phyloP scores from a whole-genome alignment of 2,888 invertebrate genomes.

The Mactromeris polynyma region DNA sequence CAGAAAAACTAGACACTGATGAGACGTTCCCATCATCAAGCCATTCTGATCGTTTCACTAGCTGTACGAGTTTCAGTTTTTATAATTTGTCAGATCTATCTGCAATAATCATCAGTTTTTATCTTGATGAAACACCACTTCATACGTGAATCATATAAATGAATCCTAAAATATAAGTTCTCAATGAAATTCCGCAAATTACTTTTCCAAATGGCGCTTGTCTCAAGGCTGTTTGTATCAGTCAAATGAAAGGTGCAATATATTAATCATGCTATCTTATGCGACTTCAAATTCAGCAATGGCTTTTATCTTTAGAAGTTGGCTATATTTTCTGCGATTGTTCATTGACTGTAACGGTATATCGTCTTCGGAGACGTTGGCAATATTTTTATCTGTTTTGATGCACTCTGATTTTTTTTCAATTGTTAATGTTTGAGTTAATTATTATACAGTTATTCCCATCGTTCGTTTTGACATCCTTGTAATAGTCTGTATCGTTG shows the following conservation, averaged over 20 bases:
- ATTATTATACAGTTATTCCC: too few species aligned
- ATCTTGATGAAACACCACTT: constrained; percentile 7
- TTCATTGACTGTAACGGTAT: too few species aligned
- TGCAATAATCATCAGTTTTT: constrained; percentile 2
- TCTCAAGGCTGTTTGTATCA: background rate
- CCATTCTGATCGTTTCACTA: background rate
- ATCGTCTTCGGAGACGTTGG: too few species aligned
- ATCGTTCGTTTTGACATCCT: too few species aligned
- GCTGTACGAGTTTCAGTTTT: constrained; percentile 3
- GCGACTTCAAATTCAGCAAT: background rate
- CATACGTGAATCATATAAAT: constrained; percentile 24
- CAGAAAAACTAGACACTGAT: background rate
- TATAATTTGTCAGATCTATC: constrained; percentile 13
- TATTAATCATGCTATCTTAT: background rate
- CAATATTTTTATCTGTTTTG: too few species aligned
- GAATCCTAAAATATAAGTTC: constrained; percentile 14
- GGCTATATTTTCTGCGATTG: too few species aligned
- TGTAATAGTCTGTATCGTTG: too few species aligned
- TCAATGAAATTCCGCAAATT: constrained; percentile 31
- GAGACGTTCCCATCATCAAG: background rate
- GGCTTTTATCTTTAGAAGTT: background rate
- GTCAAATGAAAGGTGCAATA: background rate
- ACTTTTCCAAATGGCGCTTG: constrained; percentile 20
- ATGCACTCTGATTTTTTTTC: too few species aligned
- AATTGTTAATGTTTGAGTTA: too few species aligned